Conservation (phyloP, 2,888 invertebrate species). For the Linyphia triangularis region DNA sequence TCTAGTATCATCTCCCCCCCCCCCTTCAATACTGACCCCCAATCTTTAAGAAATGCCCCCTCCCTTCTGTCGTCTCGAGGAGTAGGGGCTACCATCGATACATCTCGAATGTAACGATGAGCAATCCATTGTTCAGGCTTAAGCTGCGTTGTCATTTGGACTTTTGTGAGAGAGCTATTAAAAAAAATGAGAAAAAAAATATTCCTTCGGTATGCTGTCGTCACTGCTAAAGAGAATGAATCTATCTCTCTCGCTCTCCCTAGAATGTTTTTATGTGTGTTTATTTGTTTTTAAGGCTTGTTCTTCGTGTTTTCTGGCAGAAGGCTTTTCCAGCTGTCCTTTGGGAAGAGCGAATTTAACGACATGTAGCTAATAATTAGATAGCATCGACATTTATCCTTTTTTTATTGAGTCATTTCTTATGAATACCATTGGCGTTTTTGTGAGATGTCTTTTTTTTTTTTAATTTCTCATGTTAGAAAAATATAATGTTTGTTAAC, state of each 20-base stretch:
- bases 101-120: constrained; percentile 70
- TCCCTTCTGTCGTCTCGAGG: constrained; percentile 1
- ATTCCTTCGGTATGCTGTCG: constrained; percentile 22
- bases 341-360: not conserved
- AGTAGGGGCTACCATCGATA: constrained; percentile 50
- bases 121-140: constrained; percentile 57
- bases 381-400: constrained; percentile 27
- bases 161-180: constrained; percentile 35
- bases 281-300: constrained; percentile 37
- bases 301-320: constrained; percentile 37
- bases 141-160: constrained; percentile 66
- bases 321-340: constrained; percentile 42
- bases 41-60: constrained; percentile 25
- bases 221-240: constrained; percentile 57
- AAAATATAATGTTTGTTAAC: no score
- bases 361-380: constrained; percentile 29
- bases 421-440: not conserved
- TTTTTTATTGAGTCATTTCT: not conserved
- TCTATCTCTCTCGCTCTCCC: no score
- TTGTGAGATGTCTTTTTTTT: not conserved
- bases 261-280: constrained; percentile 21
- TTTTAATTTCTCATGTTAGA: no score
- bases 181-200: not conserved
- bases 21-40: constrained; percentile 8
- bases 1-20: constrained; percentile 68